Evolutionary conservation across 2,888 invertebrate species (phyloP).

Genomic region (Nomada fabriciana): DNA sequence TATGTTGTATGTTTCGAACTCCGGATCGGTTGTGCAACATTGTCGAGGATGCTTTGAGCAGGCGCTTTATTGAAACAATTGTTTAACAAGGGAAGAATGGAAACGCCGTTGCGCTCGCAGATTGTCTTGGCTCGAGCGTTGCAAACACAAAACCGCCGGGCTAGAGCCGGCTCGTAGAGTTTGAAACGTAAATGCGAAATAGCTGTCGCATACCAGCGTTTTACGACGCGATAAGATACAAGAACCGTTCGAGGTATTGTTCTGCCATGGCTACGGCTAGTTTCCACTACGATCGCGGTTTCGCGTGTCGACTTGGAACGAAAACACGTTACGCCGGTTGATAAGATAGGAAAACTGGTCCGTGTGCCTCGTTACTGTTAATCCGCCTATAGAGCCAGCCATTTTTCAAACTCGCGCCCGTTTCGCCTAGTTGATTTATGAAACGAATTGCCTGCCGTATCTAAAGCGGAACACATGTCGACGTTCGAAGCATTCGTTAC

Average conservation of each 20-base stretch:
- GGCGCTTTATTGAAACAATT: neutral
- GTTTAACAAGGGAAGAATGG: no score
- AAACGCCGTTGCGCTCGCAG: no score
- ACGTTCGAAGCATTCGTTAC: no score
- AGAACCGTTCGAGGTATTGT: slow-evolving; percentile 3
- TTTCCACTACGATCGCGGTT: neutral
- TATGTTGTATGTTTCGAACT: neutral
- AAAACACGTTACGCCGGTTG: slow-evolving; percentile 17
- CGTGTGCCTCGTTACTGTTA: neutral
- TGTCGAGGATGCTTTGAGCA: neutral
- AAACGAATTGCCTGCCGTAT: slow-evolving; percentile 1
- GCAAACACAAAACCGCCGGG: no score
- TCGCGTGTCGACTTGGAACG: neutral
- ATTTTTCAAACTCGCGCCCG: slow-evolving; percentile 4
- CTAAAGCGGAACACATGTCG: no score
- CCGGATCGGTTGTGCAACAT: no score
- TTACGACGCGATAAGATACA: slow-evolving; percentile 18
- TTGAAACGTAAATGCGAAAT: slow-evolving; percentile 11
- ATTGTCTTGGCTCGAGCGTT: no score
- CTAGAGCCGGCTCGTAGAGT: neutral
- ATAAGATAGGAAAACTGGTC: slow-evolving; percentile 22
- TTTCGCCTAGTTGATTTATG: neutral
- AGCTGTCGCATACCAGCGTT: slow-evolving; percentile 12
- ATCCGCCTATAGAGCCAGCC: neutral
- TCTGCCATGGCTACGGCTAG: neutral